Percentiles rank a stretch among this genome's conserved stretches.
phyloP scores from a whole-genome alignment of 2,113 vertebrate species.

The Geococcyx californianus region DNA sequence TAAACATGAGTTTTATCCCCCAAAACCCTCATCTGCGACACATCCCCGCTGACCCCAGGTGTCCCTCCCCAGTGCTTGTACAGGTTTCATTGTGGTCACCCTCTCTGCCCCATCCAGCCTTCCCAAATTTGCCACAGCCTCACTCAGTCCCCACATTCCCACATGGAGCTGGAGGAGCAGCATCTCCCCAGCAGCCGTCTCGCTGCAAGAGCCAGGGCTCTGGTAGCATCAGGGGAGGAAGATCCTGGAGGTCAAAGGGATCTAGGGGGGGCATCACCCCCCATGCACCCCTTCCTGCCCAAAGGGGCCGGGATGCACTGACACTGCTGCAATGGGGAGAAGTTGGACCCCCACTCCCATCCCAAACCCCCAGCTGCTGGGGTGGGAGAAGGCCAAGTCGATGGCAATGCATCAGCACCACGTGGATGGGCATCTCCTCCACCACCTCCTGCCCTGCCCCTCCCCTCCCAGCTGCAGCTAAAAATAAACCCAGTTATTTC shows the following conservation, averaged over 20 bases:
- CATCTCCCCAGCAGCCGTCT: neutral
- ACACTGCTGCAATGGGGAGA: no score
- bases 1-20: no score
- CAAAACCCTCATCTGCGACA: no score
- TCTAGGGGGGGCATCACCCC: neutral
- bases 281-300: no score
- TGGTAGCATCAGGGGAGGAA: neutral
- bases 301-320: no score
- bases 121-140: neutral
- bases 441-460: neutral
- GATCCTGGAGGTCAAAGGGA: neutral
- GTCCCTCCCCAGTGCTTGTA: neutral
- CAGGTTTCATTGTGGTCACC: no score
- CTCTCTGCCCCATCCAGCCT: neutral
- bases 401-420: neutral
- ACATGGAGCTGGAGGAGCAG: accelerated
- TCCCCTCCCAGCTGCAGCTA: neutral
- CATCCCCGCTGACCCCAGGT: neutral
- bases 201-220: accelerated
- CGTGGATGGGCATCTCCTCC: accelerated
- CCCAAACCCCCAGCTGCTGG: no score
- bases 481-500: conserved; percentile 26
- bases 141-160: no score
- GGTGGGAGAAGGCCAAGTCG: no score
- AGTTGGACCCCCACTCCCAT: no score